A percentile compares a stretch with the other conserved stretches of the same genome.
Evolutionary conservation across 2,113 vertebrate species (phyloP).

Genomic region (Delphinus delphis): DNA sequence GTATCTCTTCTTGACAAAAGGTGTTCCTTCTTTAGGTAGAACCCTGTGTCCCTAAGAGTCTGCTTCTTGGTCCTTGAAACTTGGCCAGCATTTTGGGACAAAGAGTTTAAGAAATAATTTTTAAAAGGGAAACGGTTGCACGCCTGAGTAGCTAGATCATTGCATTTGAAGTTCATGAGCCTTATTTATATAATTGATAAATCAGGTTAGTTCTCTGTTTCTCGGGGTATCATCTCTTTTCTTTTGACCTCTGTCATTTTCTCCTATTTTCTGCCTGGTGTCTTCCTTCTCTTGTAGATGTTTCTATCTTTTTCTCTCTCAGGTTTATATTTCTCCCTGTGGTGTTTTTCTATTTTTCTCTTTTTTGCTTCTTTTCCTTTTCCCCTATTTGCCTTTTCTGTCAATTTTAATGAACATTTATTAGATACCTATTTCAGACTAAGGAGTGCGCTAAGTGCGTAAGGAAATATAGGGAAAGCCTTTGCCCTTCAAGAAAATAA

Average conservation of each 20-base stretch:
- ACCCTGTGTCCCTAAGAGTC: neutral
- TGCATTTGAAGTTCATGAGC: neutral
- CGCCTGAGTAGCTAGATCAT: neutral
- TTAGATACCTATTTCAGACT: neutral
- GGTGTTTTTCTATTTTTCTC: neutral
- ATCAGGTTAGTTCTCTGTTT: neutral
- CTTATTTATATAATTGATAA: neutral
- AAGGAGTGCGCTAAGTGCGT: neutral
- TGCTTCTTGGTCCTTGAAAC: neutral
- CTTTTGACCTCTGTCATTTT: neutral
- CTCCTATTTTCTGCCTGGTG: neutral
- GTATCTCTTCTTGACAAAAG: neutral
- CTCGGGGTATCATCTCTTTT: neutral
- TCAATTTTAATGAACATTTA: slow-evolving; percentile 7
- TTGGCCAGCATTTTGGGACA: neutral
- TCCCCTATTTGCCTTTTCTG: neutral
- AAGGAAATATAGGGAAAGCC: neutral
- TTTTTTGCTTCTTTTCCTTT: neutral
- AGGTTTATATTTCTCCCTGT: neutral
- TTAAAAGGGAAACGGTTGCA: neutral
- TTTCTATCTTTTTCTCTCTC: neutral
- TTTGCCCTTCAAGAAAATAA: neutral
- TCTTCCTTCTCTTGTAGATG: neutral
- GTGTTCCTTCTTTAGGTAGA: neutral
- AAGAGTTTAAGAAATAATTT: neutral